Evolutionary conservation across 2,888 invertebrate genomes (phyloP), one percentile per base, ranked within the genome.

Genomic region (Himalopsyche tibetana): DNA sequence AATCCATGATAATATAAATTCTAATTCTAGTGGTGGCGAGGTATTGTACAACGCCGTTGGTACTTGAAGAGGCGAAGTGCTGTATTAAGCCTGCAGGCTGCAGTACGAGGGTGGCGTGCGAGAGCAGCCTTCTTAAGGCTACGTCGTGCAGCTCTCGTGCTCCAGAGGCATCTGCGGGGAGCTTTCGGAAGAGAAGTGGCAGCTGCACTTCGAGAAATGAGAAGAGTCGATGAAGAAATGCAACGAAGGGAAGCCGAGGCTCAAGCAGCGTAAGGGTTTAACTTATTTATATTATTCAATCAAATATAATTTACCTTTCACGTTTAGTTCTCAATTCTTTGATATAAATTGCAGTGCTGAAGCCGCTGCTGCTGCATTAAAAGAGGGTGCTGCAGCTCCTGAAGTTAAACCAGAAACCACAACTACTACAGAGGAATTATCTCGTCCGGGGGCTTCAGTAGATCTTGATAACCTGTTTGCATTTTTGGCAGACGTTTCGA

Each of bases 141-240:
- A 90, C 94, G 97, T n/a, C 93, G 98, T 87, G 97, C 98, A 0
- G 97, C 96, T 0, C 94, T 98, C 89, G 95, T 97, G 28, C 96
- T 98, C 88, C 98, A 98, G 92, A 94, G 97, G 87, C 97, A 96
- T 91, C 92, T 98, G 88, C 93, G 98, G 12, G 98, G 98, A 4
- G 97, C 97, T 89, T 98, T 98, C 92, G 98, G 98, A 0, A 93
- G 98, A 88, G 98, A 98, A 92, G 97, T 95, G 86, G 98, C 98
- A 0, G 94, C 96, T 0, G 98, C 98, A 0, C 91, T 98, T 88
- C 92, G 97, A 8, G 98, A 98, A 93, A 98, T 98, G 97, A 93
- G 95, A 89, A 92, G 96, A 40, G 97, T 97, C 85, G 97, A 97
- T 91, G 96, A 96, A 90, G 97, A 97, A 93, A 97, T 97, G 95